Evolutionary conservation across 2,797 vertebrate genomes (phyloP), one percentile per base, ranked within the genome.

Genomic region (Scarus forsteni): DNA sequence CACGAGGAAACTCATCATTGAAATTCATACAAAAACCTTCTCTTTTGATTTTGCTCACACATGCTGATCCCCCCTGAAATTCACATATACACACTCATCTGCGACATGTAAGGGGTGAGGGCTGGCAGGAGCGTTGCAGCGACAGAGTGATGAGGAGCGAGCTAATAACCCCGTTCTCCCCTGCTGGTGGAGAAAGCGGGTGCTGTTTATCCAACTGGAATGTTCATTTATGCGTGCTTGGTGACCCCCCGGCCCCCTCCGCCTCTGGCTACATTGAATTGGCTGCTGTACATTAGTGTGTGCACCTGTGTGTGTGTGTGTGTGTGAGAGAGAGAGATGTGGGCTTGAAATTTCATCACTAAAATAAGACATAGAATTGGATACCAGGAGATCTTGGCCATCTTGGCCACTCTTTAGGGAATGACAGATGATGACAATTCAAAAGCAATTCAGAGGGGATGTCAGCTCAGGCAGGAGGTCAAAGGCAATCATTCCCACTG

Each of bases 391-490:
- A 81, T 75, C 69, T 59, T 66, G 77, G 83, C 75, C 81, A 66
- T 54, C 61, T 43, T 13, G 48, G 64, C 15, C 16, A 15, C 79
- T 90, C 83, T 89, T 90, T 73, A 79, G 85, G 79, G 88, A 88
- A 80, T 89, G 89, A 90, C 90, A 80, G 90, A 93, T 89, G 86
- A 92, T 89, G 90, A 92, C 89, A 88, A 93, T 92, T 92, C 85
- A 81, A 69, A 86, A 86, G 88, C 89, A 89, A 93, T 93, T 92
- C 85, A 85, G 82, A 66, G 75, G 84, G 85, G 86, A 89, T 85
- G 86, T 89, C 55, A 54, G 85, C 88, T 89, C 88, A 88, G 76
- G 61, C 85, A 13, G 81, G 85, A 86, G 92, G 92, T 93, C 92
- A 91, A 79, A 92, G 89, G 86, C 92, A 93, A 91, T 93, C 90